A percentile compares a stretch with the other conserved stretches of the same genome.
Evolutionary conservation across 2,113 vertebrate genomes (phyloP).

Genomic region (Pollachius pollachius): DNA sequence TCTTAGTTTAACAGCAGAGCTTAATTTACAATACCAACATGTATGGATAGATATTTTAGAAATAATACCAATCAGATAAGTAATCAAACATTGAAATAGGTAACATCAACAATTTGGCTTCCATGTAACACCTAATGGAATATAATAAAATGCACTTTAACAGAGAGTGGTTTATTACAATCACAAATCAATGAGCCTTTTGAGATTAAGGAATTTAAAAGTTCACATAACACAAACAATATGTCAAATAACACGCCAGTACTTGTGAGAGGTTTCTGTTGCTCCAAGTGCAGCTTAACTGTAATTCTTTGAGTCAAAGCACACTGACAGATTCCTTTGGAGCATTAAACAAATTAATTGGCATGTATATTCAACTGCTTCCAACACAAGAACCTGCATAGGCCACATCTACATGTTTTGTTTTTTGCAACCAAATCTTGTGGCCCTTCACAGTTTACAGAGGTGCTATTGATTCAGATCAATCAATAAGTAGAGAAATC

Average conservation of each 20-base stretch:
- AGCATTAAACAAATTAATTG: background rate
- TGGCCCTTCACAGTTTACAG: background rate
- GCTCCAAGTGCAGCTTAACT: background rate
- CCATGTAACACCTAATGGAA: no score
- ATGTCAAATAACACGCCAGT: slow-evolving; percentile 24
- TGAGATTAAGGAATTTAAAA: background rate
- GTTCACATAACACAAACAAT: no score
- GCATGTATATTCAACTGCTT: background rate
- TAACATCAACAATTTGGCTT: no score
- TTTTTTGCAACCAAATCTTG: no score
- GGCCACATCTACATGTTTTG: background rate
- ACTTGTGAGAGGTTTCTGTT: slow-evolving; percentile 4
- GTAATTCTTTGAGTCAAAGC: background rate
- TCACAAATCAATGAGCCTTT: no score
- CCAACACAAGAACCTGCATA: slow-evolving; percentile 11
- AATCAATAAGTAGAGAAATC: no score
- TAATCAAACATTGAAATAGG: no score
- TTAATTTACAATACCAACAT: background rate
- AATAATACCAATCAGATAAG: background rate
- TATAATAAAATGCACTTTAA: no score
- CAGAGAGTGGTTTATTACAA: no score
- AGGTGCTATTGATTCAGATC: background rate
- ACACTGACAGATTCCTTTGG: slow-evolving; percentile 18
- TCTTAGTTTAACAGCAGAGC: slow-evolving; percentile 23
- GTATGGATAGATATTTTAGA: background rate